Base-by-base conservation (phyloP, 2,113 vertebrate genomes). In the Barnardius zonarius region DNA sequence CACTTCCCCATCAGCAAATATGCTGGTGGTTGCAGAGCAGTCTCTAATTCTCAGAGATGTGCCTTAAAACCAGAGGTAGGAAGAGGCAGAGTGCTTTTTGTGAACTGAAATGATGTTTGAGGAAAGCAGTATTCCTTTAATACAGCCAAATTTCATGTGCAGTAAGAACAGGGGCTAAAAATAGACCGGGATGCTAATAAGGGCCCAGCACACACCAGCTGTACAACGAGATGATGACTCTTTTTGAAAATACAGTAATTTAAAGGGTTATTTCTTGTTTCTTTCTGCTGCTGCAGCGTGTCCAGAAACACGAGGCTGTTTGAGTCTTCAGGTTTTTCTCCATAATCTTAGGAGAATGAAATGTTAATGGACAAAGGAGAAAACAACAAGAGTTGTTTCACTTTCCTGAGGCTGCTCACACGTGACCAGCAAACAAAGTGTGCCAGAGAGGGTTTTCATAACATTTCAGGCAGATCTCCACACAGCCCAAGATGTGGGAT, bases 161-260 rank as follows among this genome's bases (percentile, higher is more conserved):
- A 72, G 85, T 30, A 83, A 86, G 79, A 86, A 77, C 24, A 41
- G 43, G 52, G 37, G 24, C 83, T 96, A 96, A 96, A 96, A 96
- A 94, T 96, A 96, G 49, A 64, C 66, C 16, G 12, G 43, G 73
- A 90, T 91, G 83, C 69, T 95, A 96, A 94, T 91, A 77, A 94
- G 61, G 57, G 80, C 73, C 77, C 76, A 66, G 83, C 2, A 0
- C 77, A 83, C 69, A 73, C 80, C 17, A 72, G 80, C 81, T 88
- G 69, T 80, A 93, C 8, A 22, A 93, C 2, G 3, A 84, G 46
- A 83, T 84, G 73, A 92, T 90, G 76, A 92, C 86, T 96, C 86
- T 93, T 91, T 93, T 73, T 94, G 66, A 97, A 94, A 94, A 93
- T 67, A 57, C 44, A 81, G 61, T 94, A 75, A 75, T 86, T 88